A percentile compares a stretch with the other conserved stretches of the same genome.
Evolutionary conservation across 2,113 vertebrate genomes (phyloP).

Genomic region (Ondatra zibethicus): DNA sequence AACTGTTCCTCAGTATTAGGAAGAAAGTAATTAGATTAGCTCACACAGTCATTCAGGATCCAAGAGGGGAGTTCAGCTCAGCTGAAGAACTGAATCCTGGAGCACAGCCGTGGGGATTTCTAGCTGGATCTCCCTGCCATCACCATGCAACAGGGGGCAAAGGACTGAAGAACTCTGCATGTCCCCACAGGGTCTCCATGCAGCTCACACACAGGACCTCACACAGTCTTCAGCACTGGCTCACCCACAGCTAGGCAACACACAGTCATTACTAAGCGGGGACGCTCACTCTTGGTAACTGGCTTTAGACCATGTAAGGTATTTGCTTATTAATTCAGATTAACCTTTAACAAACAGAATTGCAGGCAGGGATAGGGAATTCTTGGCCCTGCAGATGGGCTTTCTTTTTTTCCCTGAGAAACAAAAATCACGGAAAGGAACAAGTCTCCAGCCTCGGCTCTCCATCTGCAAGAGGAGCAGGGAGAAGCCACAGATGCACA

Average conservation of each 20-base stretch:
- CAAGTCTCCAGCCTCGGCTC: background rate
- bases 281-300: background rate
- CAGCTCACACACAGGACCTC: background rate
- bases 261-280: background rate
- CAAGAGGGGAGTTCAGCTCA: background rate
- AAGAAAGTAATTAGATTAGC: background rate
- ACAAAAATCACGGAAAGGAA: background rate
- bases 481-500: background rate
- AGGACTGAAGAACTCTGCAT: background rate
- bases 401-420: slow-evolving; percentile 17
- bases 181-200: background rate
- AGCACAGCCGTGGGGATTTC: background rate
- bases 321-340: slow-evolving; percentile 36
- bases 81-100: background rate
- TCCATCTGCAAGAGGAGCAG: background rate
- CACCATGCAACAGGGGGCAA: background rate
- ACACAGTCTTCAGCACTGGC: background rate
- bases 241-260: background rate
- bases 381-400: background rate
- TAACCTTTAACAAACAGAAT: slow-evolving; percentile 7
- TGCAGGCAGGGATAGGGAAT: slow-evolving; percentile 1
- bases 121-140: background rate
- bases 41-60: background rate
- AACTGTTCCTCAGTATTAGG: background rate
- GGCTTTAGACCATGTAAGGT: background rate